phyloP scores from a whole-genome alignment of 2,113 vertebrate genomes.

The Cheirogaleus medius region DNA sequence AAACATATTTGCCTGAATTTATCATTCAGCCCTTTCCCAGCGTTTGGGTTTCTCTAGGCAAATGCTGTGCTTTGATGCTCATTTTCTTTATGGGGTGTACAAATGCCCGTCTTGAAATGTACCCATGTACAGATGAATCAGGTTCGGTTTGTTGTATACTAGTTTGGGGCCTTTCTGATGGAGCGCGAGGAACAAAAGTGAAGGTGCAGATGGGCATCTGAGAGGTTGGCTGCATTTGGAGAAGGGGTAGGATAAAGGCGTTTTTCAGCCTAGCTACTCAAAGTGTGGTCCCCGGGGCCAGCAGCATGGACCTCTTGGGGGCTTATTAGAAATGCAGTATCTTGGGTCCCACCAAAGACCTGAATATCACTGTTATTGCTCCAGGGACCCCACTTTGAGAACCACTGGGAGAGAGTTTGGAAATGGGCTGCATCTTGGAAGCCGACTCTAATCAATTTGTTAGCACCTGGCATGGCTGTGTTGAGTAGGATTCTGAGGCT shows the following conservation, averaged over 20 bases:
- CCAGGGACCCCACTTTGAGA: background rate
- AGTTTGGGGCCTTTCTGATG: background rate
- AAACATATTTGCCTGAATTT: constrained; percentile 3
- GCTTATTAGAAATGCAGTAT: background rate
- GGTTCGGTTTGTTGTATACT: accelerated
- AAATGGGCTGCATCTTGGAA: background rate
- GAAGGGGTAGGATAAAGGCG: background rate
- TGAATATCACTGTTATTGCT: background rate
- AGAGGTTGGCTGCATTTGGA: background rate
- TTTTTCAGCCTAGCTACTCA: background rate
- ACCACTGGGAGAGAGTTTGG: background rate
- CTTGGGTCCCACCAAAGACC: background rate
- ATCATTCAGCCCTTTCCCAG: background rate
- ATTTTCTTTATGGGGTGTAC: background rate
- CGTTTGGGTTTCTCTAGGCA: constrained; percentile 42
- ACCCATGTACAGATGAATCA: background rate
- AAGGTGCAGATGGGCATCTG: background rate
- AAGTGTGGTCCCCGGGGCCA: background rate
- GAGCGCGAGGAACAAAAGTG: background rate
- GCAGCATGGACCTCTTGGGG: accelerated
- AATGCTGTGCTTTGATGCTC: background rate
- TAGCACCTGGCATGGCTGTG: background rate
- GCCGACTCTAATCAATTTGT: background rate
- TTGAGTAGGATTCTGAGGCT: background rate
- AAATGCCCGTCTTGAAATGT: background rate